These are phyloP conservation scores for Apoda limacodes DNA, from an alignment of 2,888 invertebrate species.

Conservation along the genomic window DNA sequence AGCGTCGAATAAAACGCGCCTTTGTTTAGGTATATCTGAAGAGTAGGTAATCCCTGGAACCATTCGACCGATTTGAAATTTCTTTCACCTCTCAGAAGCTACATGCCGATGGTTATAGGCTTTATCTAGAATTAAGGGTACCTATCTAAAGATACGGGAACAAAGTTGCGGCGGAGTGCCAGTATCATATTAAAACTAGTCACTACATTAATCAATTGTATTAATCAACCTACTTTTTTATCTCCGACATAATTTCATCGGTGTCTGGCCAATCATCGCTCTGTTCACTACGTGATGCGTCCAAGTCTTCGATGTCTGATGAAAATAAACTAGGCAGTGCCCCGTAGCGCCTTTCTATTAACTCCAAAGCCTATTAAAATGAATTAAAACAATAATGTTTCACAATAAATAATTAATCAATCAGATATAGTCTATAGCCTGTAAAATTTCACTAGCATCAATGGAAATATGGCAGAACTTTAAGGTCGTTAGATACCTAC, in stretches of 20 bases:
- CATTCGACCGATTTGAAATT: background rate
- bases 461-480: too few species aligned
- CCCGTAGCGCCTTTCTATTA: conserved; percentile 83
- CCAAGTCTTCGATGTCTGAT: conserved; percentile 47
- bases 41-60: background rate
- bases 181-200: background rate
- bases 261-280: conserved; percentile 51
- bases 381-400: background rate
- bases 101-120: background rate
- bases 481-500: too few species aligned
- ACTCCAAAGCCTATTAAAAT: conserved; percentile 79
- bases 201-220: background rate
- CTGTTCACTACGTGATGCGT: conserved; percentile 40
- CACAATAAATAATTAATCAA: background rate
- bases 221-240: conserved; percentile 62
- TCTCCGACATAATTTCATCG: conserved; percentile 72
- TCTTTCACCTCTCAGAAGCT: background rate
- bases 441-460: too few species aligned
- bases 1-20: too few species aligned
- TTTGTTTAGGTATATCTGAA: background rate
- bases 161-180: background rate
- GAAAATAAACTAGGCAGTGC: conserved; percentile 73
- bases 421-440: background rate
- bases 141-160: background rate
- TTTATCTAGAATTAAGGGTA: background rate